Conservation (phyloP, 2,888 invertebrate genomes). For the Luffia ferchaultella region DNA sequence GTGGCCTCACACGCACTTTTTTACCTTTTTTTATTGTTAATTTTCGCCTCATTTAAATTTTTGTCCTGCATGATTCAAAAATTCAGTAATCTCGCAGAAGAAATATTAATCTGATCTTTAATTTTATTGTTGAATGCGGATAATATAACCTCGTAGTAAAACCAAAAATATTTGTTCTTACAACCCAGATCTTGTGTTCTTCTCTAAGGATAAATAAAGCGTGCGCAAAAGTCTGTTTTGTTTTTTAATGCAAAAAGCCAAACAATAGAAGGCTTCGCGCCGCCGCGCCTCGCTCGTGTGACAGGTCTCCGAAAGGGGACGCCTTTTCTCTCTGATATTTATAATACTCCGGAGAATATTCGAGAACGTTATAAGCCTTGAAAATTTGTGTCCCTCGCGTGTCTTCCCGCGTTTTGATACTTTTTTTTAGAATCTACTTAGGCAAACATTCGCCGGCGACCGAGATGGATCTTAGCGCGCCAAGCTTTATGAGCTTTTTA, state of each 20-base stretch:
- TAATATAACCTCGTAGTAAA: too few relatives aligned
- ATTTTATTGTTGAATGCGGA: too few relatives aligned
- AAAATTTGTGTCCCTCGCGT: constrained; percentile 39
- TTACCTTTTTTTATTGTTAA: too few relatives aligned
- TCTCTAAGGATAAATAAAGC: not conserved
- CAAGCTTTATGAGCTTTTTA: not conserved
- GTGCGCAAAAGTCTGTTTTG: too few relatives aligned
- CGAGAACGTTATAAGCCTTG: constrained; percentile 28
- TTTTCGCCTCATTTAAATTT: too few relatives aligned
- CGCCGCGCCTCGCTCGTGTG: not conserved
- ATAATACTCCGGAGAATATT: constrained; percentile 40
- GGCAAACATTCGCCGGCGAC: constrained; percentile 5
- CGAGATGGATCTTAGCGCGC: not conserved
- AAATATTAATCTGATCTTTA: too few relatives aligned
- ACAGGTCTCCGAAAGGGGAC: not conserved
- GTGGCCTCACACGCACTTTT: too few relatives aligned
- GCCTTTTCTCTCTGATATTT: constrained; percentile 28
- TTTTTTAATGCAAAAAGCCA: not conserved
- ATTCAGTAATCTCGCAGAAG: too few relatives aligned
- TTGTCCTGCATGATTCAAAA: too few relatives aligned
- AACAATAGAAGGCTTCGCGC: not conserved
- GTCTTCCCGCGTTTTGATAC: constrained; percentile 26
- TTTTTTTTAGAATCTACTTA: constrained; percentile 20
- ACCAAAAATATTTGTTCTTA: too few relatives aligned
- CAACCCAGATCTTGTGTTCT: too few relatives aligned